Conservation (phyloP, 2,797 vertebrate genomes). For the Chromis chromis region DNA sequence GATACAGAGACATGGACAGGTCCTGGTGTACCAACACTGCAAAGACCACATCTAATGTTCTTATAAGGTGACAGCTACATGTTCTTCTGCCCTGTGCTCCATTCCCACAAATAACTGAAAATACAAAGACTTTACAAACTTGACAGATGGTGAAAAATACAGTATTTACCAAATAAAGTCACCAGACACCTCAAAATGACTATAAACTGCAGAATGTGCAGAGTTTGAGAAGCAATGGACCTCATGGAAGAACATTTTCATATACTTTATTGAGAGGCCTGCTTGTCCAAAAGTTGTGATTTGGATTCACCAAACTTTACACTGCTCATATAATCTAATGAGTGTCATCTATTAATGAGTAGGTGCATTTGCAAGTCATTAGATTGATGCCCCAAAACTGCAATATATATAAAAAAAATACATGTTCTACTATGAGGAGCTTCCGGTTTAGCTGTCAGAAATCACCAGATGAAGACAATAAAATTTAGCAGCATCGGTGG, state of each 20-base stretch:
- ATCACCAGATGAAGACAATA: too few relatives aligned
- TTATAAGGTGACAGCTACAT: not conserved
- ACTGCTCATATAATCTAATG: not conserved
- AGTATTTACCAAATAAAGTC: not conserved
- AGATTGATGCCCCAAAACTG: not conserved
- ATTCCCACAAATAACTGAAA: not conserved
- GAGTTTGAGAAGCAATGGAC: not conserved
- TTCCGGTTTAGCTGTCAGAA: too few relatives aligned
- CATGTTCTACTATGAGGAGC: too few relatives aligned
- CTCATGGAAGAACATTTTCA: too few relatives aligned
- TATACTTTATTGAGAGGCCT: not conserved
- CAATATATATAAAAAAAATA: not conserved
- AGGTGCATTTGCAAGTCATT: conserved; percentile 3
- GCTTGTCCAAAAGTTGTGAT: too few relatives aligned
- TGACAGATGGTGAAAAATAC: not conserved
- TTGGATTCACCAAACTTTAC: conserved; percentile 7
- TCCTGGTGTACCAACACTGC: not conserved
- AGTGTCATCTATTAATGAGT: conserved; percentile 16
- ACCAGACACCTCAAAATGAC: not conserved
- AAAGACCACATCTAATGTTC: conserved; percentile 9
- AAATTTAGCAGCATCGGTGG: too few relatives aligned
- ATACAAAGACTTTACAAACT: not conserved
- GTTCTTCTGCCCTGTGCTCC: not conserved
- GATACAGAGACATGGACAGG: conserved; percentile 5
- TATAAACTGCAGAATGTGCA: not conserved